Conservation (phyloP, 2,113 vertebrate genomes). For the Amblyopsis rosae region DNA sequence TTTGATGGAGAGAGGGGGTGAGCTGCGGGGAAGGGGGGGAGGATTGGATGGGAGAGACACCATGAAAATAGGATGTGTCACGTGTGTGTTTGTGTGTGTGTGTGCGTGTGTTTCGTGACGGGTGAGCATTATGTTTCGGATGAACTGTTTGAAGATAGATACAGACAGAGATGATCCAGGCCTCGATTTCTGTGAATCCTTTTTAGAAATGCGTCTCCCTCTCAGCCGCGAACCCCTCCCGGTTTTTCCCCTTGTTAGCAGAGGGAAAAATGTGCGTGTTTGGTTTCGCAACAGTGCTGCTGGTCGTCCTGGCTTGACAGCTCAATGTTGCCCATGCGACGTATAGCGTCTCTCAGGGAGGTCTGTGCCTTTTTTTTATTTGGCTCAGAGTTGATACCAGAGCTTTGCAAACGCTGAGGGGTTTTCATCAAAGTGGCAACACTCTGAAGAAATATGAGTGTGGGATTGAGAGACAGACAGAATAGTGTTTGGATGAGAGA, state of each 20-base stretch:
- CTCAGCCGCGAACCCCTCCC: constrained; percentile 16
- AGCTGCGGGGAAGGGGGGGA: constrained; percentile 24
- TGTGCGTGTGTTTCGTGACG: not conserved
- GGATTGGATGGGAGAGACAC: not conserved
- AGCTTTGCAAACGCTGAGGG: constrained; percentile 62
- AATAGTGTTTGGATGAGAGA: not conserved
- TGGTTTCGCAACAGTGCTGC: constrained; percentile 69
- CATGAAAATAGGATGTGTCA: not conserved
- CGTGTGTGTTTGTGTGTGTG: no score
- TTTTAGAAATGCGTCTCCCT: constrained; percentile 52
- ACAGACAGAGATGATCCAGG: constrained; percentile 40
- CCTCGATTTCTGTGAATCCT: constrained; percentile 36
- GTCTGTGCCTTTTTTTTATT: constrained; percentile 71
- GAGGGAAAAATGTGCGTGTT: constrained; percentile 69
- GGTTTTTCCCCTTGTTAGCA: constrained; percentile 58
- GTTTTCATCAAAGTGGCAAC: constrained; percentile 44
- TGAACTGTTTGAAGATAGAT: not conserved
- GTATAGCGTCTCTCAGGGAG: constrained; percentile 65
- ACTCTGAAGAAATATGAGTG: constrained; percentile 5
- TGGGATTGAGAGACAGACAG: not conserved
- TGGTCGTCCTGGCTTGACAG: constrained; percentile 68
- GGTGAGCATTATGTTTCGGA: not conserved
- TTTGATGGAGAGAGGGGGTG: constrained; percentile 52
- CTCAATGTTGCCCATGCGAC: constrained; percentile 73
- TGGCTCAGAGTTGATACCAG: constrained; percentile 67